A percentile compares a stretch with the other conserved stretches of the same genome.
Evolutionary conservation across 1,140 invertebrate genomes (phyloP).

Genomic region (Cepaea nemoralis): DNA sequence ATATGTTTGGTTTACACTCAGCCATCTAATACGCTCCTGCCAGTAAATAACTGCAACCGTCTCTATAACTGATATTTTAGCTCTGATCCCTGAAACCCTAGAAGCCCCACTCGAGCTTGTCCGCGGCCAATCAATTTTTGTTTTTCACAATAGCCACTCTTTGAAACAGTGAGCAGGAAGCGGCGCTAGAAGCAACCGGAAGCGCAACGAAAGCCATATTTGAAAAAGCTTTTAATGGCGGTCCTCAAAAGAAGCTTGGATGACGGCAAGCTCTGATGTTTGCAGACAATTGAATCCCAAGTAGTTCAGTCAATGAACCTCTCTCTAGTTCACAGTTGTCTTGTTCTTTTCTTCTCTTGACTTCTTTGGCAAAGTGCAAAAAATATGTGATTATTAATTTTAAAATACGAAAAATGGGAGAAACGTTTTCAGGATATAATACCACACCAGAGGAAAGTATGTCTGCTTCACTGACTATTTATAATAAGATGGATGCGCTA

Average conservation of each 20-base stretch:
- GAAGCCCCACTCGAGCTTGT: background rate
- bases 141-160: background rate
- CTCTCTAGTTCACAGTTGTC: background rate
- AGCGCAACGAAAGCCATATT: constrained; percentile 31
- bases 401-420: background rate
- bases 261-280: constrained; percentile 5
- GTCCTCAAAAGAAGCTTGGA: background rate
- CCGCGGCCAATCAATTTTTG: constrained; percentile 10
- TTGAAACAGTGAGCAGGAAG: constrained; percentile 25
- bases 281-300: constrained; percentile 13
- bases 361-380: background rate
- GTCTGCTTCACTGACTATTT: no score
- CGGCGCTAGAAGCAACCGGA: constrained; percentile 14
- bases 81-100: background rate
- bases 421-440: no score
- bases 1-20: no score
- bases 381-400: background rate
- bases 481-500: no score
- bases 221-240: constrained; percentile 38
- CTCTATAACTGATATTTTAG: background rate
- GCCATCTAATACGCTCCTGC: no score
- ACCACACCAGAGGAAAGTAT: no score
- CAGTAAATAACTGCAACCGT: background rate
- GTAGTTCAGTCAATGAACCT: constrained; percentile 9
- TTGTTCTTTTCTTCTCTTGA: constrained; percentile 4